Percentiles rank a stretch among this genome's conserved stretches.
These are phyloP conservation scores for Haplotaxodon microlepis DNA, from an alignment of 2,113 vertebrate species.

Conservation along the genomic window DNA sequence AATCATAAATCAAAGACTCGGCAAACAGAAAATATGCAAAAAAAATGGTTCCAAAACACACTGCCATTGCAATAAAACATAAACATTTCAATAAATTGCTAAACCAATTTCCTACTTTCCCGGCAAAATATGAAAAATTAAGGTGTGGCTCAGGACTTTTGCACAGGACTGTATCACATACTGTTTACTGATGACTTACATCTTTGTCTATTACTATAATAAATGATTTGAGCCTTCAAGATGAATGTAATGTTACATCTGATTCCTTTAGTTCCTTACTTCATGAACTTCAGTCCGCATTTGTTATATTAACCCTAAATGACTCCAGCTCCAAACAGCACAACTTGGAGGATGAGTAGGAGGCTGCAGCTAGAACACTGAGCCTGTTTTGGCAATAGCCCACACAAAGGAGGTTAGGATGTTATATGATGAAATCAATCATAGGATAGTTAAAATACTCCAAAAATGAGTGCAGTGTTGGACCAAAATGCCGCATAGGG, in stretches of 20 bases:
- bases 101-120: neutral
- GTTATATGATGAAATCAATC: conserved; percentile 14
- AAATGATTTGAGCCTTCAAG: neutral
- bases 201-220: neutral
- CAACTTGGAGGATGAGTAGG: conserved; percentile 28
- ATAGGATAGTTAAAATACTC: neutral
- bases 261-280: neutral
- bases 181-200: neutral
- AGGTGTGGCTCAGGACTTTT: neutral
- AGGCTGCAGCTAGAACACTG: conserved; percentile 15
- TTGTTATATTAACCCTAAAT: conserved; percentile 18
- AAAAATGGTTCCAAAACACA: neutral
- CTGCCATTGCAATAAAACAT: neutral
- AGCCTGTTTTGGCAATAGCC: conserved; percentile 11
- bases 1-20: neutral
- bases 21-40: neutral
- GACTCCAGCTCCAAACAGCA: neutral
- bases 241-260: neutral
- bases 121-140: neutral
- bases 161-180: neutral
- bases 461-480: neutral
- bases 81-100: neutral
- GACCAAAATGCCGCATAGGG: neutral
- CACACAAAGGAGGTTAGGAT: neutral
- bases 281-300: neutral